Evolutionary conservation across 1,140 invertebrate species (phyloP).

Genomic region (Trialeurodes vaporariorum): DNA sequence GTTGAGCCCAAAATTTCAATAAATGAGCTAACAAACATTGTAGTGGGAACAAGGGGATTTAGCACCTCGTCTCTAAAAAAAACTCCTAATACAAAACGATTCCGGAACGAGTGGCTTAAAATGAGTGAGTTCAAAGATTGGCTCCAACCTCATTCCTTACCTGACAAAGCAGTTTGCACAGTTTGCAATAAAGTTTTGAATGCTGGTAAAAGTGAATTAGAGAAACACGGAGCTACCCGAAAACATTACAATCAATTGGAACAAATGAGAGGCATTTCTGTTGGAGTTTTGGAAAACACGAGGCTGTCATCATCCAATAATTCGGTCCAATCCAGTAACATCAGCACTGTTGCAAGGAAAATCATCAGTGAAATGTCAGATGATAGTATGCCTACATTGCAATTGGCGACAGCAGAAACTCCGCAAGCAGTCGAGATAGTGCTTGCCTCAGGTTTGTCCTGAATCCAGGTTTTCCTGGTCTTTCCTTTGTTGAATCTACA

Average conservation of each 20-base stretch:
- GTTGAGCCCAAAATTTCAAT: not conserved
- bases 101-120: slow-evolving; percentile 23
- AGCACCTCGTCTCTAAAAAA: not conserved
- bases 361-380: not conserved
- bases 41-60: not conserved
- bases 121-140: slow-evolving; percentile 27
- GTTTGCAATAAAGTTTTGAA: slow-evolving; percentile 28
- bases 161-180: slow-evolving; percentile 26
- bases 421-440: not conserved
- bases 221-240: slow-evolving; percentile 29
- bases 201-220: slow-evolving; percentile 29
- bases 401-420: too few relatives aligned
- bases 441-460: not conserved
- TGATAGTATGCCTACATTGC: not conserved
- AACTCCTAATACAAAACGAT: slow-evolving; percentile 15
- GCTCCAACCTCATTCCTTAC: slow-evolving; percentile 23
- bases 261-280: slow-evolving; percentile 12
- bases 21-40: not conserved
- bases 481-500: too few relatives aligned
- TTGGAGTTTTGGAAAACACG: not conserved
- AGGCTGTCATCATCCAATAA: not conserved
- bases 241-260: slow-evolving; percentile 24
- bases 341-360: not conserved
- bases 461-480: not conserved
- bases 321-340: not conserved